Evolutionary conservation across 30 jellyfish, hydroid and myxozoan species (phyloP).

Genomic region (Cassiopea andromeda): DNA sequence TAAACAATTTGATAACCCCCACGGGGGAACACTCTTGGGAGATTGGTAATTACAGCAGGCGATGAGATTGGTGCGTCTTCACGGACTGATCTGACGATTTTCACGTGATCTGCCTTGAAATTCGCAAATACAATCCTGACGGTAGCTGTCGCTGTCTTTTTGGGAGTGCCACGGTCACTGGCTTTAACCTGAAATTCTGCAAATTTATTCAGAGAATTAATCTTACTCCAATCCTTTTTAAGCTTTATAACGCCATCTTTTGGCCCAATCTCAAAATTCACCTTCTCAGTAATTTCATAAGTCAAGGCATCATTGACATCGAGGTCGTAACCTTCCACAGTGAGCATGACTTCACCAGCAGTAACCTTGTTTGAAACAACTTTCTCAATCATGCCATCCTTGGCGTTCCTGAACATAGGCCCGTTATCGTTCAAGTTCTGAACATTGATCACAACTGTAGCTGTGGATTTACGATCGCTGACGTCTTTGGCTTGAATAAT

Average conservation of each 20-base stretch:
- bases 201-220: slow-evolving; percentile 66
- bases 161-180: slow-evolving; percentile 78
- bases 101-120: slow-evolving; percentile 83
- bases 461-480: slow-evolving; percentile 90
- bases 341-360: slow-evolving; percentile 65
- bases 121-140: slow-evolving; percentile 83
- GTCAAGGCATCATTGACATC: slow-evolving; percentile 88
- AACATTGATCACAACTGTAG: slow-evolving; percentile 71
- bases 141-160: slow-evolving; percentile 36
- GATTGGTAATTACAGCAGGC: slow-evolving; percentile 60
- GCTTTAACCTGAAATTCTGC: slow-evolving; percentile 86
- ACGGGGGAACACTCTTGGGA: slow-evolving; percentile 74
- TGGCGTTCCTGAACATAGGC: slow-evolving; percentile 83
- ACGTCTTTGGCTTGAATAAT: slow-evolving; percentile 80
- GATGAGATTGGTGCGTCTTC: slow-evolving; percentile 69
- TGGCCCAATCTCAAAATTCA: slow-evolving; percentile 71
- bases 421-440: slow-evolving; percentile 75
- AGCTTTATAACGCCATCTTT: slow-evolving; percentile 72
- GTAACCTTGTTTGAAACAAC: slow-evolving; percentile 69
- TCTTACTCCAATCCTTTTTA: slow-evolving; percentile 48
- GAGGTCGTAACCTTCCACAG: slow-evolving; percentile 77
- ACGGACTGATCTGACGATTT: slow-evolving; percentile 43
- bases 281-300: slow-evolving; percentile 70
- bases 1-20: slow-evolving; percentile 81
- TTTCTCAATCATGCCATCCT: slow-evolving; percentile 80